Base-by-base conservation (phyloP, 2,888 invertebrate genomes). In the Deilephila elpenor region DNA sequence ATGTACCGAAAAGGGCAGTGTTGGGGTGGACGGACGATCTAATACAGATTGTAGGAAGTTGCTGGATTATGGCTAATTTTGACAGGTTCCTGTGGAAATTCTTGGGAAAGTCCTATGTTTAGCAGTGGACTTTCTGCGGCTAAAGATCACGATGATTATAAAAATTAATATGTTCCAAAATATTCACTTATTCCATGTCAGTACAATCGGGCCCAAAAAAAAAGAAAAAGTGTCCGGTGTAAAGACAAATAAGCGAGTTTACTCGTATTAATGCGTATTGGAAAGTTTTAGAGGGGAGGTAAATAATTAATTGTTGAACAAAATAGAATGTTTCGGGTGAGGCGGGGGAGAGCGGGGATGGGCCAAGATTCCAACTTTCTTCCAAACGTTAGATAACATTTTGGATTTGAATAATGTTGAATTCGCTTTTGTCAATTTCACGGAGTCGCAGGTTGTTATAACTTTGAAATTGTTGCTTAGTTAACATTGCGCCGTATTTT, bases 231-330 rank as follows among this genome's bases (percentile, higher is more conserved):
- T 25, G 25, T n/a, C 25, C 25, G 25, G 25, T 80, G 80, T 75
- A 67, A 72, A 78, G 76, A 79, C 75, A 79, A 82, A 76, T 75
- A 77, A 75, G 44, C n/a, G 71, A 74, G 71, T 78, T 71, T 72
- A 25, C 25, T 25, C 25, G 25, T 25, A 56, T 74, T 60, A 72
- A 70, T 74, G 59, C 64, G 56, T 74, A 74, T 71, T 70, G 53
- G 32, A 64, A 72, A 56, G 72, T 70, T 37, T 62, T 25, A 20
- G 70, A 34, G 53, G 25, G 4, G n/a, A 34, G 61, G 70, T 70
- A 74, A 74, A 72, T 72, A 71, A 74, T 74, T 72, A 72, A 74
- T 72, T 72, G 44, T 72, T 74, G 71, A 61, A 51, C 56, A 70
- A 74, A 71, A 56, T 71, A 73, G n/a, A 51, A 64, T 29, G 72